Evolutionary conservation across 2,888 invertebrate genomes (phyloP), one percentile per base, ranked within the genome.

Genomic region (Heliconius sara): DNA sequence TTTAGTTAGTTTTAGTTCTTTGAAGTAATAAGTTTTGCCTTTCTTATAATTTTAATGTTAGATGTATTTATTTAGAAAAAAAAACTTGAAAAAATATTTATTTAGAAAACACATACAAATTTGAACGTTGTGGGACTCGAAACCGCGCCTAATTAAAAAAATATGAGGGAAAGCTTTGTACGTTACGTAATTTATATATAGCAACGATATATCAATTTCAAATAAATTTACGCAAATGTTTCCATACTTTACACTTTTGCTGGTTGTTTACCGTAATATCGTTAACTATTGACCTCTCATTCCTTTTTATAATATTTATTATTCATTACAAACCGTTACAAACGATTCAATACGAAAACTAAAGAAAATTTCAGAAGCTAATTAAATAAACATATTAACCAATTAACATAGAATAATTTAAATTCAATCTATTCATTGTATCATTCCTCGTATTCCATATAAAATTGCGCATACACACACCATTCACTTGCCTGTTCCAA

Each of bases 401-500:
- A 43, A 70, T 43, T 25, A 70, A 25, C 70, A 70, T 70, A 70
- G 25, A 70, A 70, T 70, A 47, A 47, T 25, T 70, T 70, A 70
- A 70, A 47, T 43, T 70, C 13, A 5, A 25, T 25, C 25, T 43
- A 70, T 47, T 13, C 25, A 70, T 70, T 70, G 47, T 70, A 70
- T 7, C 70, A 70, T 70, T 70, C 70, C 43, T 25, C 13, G 43
- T 70, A 70, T 70, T 43, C 70, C 70, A 47, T 70, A 47, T 47
- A 27, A 25, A 70, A 57, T n/a, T 34, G n/a, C 22, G 2, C 72
- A 65, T 63, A 65, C 43, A n/a, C 43, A 25, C 19, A 39, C 63
- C 60, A 67, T 80, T 57, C 66, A 74, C 76, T 67, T 66, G 57
- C 71, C 34, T 72, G 65, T 80, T 39, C 27, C 63, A 78, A 81